These are phyloP conservation scores for Hiodon tergisus DNA, from an alignment of 2,113 vertebrate genomes.

Conservation along the genomic window DNA sequence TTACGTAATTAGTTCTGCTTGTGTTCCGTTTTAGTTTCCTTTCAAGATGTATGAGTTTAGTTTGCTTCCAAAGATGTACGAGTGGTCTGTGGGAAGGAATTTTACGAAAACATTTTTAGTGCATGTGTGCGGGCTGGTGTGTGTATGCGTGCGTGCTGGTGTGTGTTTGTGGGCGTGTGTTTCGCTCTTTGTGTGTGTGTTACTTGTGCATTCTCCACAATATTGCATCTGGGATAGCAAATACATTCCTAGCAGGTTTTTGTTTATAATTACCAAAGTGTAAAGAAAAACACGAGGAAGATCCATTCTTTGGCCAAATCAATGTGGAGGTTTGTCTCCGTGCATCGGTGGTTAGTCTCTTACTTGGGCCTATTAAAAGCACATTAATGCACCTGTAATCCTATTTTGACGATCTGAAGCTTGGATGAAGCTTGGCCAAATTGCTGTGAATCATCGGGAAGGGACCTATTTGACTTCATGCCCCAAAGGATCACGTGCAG, in stretches of 20 bases:
- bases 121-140: constrained; percentile 7
- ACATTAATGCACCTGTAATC: background rate
- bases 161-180: background rate
- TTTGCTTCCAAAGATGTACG: too few species aligned
- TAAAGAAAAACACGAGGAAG: background rate
- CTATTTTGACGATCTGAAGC: background rate
- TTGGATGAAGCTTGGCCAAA: too few species aligned
- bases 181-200: background rate
- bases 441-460: background rate
- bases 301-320: too few species aligned
- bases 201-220: background rate
- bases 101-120: background rate
- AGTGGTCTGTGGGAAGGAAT: too few species aligned
- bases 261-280: background rate
- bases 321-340: background rate
- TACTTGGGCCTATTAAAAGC: background rate
- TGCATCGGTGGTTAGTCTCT: background rate
- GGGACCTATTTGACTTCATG: background rate
- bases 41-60: background rate
- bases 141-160: background rate
- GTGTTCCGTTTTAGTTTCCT: constrained; percentile 17
- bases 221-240: constrained; percentile 13
- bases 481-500: too few species aligned
- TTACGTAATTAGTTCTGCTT: background rate
- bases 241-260: background rate